Evolutionary conservation across 2,113 vertebrate genomes (phyloP), one percentile per base, ranked within the genome.

Genomic region (Cariama cristata): DNA sequence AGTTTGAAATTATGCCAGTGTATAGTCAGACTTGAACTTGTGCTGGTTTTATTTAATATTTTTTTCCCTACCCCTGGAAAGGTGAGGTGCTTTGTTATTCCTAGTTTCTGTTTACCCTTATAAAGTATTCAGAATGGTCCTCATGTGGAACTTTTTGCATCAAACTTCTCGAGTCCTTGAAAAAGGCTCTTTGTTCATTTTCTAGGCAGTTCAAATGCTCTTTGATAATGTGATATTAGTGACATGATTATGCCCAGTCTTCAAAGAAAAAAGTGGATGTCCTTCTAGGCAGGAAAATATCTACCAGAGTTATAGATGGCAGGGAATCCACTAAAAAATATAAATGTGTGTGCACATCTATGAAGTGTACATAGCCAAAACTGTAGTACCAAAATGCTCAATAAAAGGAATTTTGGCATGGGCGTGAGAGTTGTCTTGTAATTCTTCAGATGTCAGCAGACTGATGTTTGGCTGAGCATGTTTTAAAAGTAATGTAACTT

Each of bases 141-240:
- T 92, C 19, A 17, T 12, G 30, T 60, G 50, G 84, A 90, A 47
- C 66, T 79, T 89, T 15, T 55, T 73, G 58, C 77, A 83, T 82
- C 45, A 72, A 76, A 79, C 81, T 73, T 56, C 24, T 76, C 1
- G 3, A 77, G 75, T 80, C 74, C 63, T 76, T 94, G 74, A 59
- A 82, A 79, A 96, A 96, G 59, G 42, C 49, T 68, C 62, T 74
- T 68, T 91, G 63, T 82, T 91, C 20, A 23, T 88, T 94, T 94
- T 83, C 74, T 69, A 82, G 47, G 42, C 67, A 66, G 58, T 55
- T 82, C 27, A 73, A 3, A 69, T 85, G 44, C 19, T 88, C 66
- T 94, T 94, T 94, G 62, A 91, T 88, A 86, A 85, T n/a, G 62
- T 95, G 80, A 42, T 82, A 62, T 71, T 88, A 87, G 71, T 59